Evolutionary conservation across 2,888 invertebrate species (phyloP).

Genomic region (Drosophila lutescens): DNA sequence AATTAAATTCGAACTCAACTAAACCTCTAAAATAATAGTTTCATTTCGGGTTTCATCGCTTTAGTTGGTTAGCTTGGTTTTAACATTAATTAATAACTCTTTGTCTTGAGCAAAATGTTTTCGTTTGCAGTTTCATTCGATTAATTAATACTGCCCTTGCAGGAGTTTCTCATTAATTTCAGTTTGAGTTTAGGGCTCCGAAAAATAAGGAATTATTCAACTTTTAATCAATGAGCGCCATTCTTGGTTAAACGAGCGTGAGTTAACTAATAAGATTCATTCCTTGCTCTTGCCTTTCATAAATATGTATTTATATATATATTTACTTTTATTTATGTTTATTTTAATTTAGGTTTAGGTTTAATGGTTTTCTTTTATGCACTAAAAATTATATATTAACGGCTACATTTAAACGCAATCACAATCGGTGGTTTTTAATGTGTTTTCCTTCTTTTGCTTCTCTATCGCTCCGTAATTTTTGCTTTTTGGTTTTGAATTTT

Average conservation of each 20-base stretch:
- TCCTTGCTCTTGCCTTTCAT: slow-evolving; percentile 32
- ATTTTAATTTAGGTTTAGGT: slow-evolving; percentile 46
- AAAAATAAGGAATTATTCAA: slow-evolving; percentile 5
- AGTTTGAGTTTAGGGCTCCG: slow-evolving; percentile 25
- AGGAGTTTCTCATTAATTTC: slow-evolving; percentile 20
- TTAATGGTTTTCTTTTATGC: slow-evolving; percentile 64
- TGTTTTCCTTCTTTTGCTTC: slow-evolving; percentile 61
- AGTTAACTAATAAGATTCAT: slow-evolving; percentile 32
- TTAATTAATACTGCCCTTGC: slow-evolving; percentile 42
- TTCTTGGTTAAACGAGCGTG: slow-evolving; percentile 44
- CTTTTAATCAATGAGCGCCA: slow-evolving; percentile 26
- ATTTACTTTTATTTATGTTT: slow-evolving; percentile 42
- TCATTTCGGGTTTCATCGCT: slow-evolving; percentile 26
- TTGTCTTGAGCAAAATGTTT: slow-evolving; percentile 63
- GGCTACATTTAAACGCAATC: slow-evolving; percentile 84
- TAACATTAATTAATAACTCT: slow-evolving; percentile 36
- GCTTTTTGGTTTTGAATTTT: slow-evolving; percentile 63
- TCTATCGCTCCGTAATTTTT: slow-evolving; percentile 57
- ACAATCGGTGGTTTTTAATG: slow-evolving; percentile 84
- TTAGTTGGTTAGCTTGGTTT: slow-evolving; percentile 33
- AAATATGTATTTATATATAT: slow-evolving; percentile 46
- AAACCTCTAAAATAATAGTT: slow-evolving; percentile 46
- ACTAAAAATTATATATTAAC: slow-evolving; percentile 78
- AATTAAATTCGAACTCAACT: slow-evolving; percentile 71
- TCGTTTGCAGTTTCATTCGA: slow-evolving; percentile 31